A percentile compares a stretch with the other conserved stretches of the same genome.
Evolutionary conservation across 2,113 vertebrate genomes (phyloP).

Genomic region (Nyctereutes procyonoides): DNA sequence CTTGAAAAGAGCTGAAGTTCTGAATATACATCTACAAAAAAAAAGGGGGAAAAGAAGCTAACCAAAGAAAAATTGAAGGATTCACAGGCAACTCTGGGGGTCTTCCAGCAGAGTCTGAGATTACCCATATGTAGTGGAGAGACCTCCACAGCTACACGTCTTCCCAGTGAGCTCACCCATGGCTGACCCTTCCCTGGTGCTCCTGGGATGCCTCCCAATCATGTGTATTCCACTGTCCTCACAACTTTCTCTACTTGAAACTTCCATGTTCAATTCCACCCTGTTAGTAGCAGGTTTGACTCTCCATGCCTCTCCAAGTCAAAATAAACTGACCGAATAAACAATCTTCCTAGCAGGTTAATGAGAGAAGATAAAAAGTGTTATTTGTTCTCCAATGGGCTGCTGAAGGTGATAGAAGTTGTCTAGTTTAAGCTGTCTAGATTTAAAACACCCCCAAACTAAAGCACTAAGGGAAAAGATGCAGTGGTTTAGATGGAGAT

Average conservation of each 20-base stretch:
- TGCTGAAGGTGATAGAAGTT: constrained; percentile 56
- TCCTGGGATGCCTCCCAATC: background rate
- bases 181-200: rapidly evolving
- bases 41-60: background rate
- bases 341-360: background rate
- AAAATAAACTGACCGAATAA: constrained; percentile 8
- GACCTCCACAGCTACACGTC: background rate
- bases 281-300: background rate
- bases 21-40: background rate
- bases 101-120: background rate
- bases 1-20: background rate
- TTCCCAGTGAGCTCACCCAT: background rate
- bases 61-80: background rate
- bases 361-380: background rate
- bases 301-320: background rate
- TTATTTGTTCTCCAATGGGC: background rate
- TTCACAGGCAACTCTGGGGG: background rate
- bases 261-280: background rate
- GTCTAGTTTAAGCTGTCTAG: constrained; percentile 80
- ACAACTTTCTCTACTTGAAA: background rate
- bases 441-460: constrained; percentile 60
- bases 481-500: constrained; percentile 86
- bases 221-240: background rate
- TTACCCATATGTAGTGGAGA: background rate
- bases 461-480: background rate